Evolutionary conservation across 2,888 invertebrate genomes (phyloP).

Genomic region (Deilephila elpenor): DNA sequence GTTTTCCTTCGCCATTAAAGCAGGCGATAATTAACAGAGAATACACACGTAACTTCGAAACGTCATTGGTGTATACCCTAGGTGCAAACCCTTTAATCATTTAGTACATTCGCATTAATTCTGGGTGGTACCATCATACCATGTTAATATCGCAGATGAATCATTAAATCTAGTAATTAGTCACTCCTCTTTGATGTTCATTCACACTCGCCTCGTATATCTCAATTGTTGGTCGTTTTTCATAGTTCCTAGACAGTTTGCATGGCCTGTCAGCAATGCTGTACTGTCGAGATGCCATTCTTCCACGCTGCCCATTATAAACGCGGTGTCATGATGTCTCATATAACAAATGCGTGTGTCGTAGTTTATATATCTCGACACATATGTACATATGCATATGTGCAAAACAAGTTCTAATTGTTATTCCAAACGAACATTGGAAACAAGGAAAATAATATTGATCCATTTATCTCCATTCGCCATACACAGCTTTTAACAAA

Average conservation of each 20-base stretch:
- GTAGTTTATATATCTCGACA: neutral
- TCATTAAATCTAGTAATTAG: constrained; percentile 20
- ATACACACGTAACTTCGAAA: too few species aligned
- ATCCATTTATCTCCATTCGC: constrained; percentile 9
- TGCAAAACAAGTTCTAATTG: constrained; percentile 4
- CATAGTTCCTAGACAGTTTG: constrained; percentile 2
- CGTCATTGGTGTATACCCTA: neutral
- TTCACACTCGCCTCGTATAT: constrained; percentile 15
- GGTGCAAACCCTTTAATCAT: neutral
- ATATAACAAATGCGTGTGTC: constrained; percentile 7
- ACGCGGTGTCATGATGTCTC: neutral
- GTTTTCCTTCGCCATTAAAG: neutral
- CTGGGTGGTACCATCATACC: constrained; percentile 22
- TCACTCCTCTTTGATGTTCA: constrained; percentile 24
- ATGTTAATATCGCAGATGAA: constrained; percentile 20
- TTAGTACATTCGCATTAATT: constrained; percentile 6
- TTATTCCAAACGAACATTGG: neutral
- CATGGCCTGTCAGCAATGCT: constrained; percentile 11
- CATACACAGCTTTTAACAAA: constrained; percentile 10
- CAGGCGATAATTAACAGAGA: too few species aligned
- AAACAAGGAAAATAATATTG: neutral
- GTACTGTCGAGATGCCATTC: neutral
- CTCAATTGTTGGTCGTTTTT: constrained; percentile 24
- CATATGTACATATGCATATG: too few species aligned
- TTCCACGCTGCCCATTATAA: neutral